These are phyloP conservation scores for Lathronympha strigana DNA, from an alignment of 2,888 invertebrate genomes.

Conservation along the genomic window DNA sequence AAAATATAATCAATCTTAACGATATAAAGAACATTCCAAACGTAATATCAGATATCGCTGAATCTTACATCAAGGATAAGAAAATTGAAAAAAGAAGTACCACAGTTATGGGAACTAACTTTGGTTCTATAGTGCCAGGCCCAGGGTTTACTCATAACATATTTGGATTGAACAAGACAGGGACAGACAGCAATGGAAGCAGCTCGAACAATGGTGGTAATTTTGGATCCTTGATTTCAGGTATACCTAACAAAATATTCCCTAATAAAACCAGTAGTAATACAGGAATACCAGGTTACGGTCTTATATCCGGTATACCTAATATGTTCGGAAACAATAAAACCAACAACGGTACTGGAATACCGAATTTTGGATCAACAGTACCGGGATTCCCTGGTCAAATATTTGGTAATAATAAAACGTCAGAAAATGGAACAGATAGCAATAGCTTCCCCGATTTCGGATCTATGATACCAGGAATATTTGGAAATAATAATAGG, in stretches of 20 bases:
- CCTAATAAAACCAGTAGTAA: slow-evolving; percentile 16
- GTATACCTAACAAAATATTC: slow-evolving; percentile 29
- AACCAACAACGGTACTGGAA: slow-evolving; percentile 1
- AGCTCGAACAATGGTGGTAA: slow-evolving; percentile 9
- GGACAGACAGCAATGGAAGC: slow-evolving; percentile 1
- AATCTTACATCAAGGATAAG: slow-evolving; percentile 21
- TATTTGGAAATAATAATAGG: slow-evolving; percentile 27
- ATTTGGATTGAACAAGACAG: slow-evolving; percentile 18
- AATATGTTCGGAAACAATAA: slow-evolving; percentile 16
- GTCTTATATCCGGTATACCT: neutral
- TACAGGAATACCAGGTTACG: slow-evolving; percentile 12
- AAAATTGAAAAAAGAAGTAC: slow-evolving; percentile 18
- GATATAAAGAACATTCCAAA: slow-evolving; percentile 20
- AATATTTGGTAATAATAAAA: slow-evolving; percentile 19
- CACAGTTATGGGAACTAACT: slow-evolving; percentile 21
- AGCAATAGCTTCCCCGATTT: too few species aligned
- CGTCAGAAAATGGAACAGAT: neutral
- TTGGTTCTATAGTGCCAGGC: slow-evolving; percentile 8
- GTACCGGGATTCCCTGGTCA: slow-evolving; percentile 12
- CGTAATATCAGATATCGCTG: slow-evolving; percentile 19
- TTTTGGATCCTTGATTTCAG: slow-evolving; percentile 23
- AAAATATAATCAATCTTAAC: slow-evolving; percentile 15
- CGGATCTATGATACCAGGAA: too few species aligned
- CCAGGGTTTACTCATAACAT: slow-evolving; percentile 12
- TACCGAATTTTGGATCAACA: slow-evolving; percentile 4